phyloP scores from a whole-genome alignment of 2,113 vertebrate genomes.

The Apodemus sylvaticus region DNA sequence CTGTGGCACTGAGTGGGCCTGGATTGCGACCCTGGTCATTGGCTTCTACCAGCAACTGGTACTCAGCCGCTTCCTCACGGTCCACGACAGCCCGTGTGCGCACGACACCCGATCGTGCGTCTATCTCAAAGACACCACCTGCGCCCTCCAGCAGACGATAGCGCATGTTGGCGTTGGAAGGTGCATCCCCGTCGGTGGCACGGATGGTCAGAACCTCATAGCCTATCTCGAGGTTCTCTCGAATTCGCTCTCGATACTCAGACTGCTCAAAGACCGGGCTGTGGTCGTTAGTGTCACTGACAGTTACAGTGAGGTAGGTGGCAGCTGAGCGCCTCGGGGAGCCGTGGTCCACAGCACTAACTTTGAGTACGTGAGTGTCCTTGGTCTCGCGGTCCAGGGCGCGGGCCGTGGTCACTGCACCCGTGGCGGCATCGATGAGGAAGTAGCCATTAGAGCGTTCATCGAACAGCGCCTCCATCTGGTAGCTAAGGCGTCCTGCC shows the following conservation, averaged over 20 bases:
- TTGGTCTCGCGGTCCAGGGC: conserved; percentile 95
- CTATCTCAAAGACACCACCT: conserved; percentile 92
- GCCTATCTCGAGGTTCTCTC: conserved; percentile 96
- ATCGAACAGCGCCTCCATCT: conserved; percentile 95
- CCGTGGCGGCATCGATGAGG: conserved; percentile 89
- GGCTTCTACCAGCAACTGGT: conserved; percentile 95
- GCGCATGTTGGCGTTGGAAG: conserved; percentile 96
- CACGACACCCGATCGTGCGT: conserved; percentile 93
- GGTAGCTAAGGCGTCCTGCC: conserved; percentile 92
- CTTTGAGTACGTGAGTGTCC: conserved; percentile 95
- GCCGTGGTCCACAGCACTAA: conserved; percentile 91
- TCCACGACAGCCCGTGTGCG: conserved; percentile 91
- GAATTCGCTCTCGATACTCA: conserved; percentile 92
- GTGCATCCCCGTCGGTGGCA: conserved; percentile 94
- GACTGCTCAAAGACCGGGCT: conserved; percentile 94
- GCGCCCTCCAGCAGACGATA: conserved; percentile 92
- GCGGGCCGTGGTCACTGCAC: conserved; percentile 90
- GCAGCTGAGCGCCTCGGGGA: conserved; percentile 88
- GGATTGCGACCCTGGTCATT: conserved; percentile 96
- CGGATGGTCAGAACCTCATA: conserved; percentile 96
- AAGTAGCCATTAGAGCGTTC: conserved; percentile 94
- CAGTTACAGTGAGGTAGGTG: conserved; percentile 93
- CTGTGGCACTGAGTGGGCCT: conserved; percentile 92
- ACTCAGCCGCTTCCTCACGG: conserved; percentile 90
- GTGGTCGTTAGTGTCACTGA: conserved; percentile 97